Percentiles rank a stretch among this genome's conserved stretches.
Evolutionary conservation across 2,113 vertebrate genomes (phyloP).

Genomic region (Stegastes partitus): DNA sequence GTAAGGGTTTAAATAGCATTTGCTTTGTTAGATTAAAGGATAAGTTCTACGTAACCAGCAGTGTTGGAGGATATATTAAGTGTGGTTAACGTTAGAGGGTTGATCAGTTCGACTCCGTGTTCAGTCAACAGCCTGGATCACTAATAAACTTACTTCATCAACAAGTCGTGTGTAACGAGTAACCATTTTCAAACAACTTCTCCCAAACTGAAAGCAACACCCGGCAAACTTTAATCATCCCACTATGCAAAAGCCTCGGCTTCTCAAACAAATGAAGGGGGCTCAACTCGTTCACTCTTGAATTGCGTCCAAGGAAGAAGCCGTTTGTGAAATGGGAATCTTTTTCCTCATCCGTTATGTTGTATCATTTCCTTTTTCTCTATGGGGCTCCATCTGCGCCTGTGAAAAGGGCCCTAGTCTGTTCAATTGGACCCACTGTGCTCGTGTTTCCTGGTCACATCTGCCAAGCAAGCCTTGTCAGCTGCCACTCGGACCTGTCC

Average conservation of each 20-base stretch:
- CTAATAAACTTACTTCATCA: neutral
- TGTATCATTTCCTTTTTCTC: constrained; percentile 70
- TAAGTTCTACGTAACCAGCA: neutral
- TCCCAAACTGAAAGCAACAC: neutral
- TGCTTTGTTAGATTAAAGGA: neutral
- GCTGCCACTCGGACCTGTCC: constrained; percentile 75
- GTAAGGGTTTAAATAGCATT: neutral
- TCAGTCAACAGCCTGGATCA: no score
- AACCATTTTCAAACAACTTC: neutral
- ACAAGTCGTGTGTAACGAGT: neutral
- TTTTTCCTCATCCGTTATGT: constrained; percentile 52
- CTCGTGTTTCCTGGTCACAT: constrained; percentile 74
- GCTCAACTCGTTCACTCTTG: constrained; percentile 42
- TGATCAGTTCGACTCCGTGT: no score
- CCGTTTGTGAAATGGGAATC: constrained; percentile 65
- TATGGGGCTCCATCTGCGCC: constrained; percentile 73
- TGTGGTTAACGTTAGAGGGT: no score
- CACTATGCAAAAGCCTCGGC: constrained; percentile 19
- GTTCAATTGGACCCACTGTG: constrained; percentile 71
- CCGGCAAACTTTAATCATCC: neutral
- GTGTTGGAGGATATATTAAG: no score
- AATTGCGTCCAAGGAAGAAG: constrained; percentile 61
- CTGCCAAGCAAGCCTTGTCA: constrained; percentile 76
- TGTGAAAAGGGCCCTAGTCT: constrained; percentile 65
- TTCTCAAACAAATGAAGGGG: constrained; percentile 33